Evolutionary conservation across 2,797 vertebrate species (phyloP), one percentile per base, ranked within the genome.

Genomic region (Spinus pinus): DNA sequence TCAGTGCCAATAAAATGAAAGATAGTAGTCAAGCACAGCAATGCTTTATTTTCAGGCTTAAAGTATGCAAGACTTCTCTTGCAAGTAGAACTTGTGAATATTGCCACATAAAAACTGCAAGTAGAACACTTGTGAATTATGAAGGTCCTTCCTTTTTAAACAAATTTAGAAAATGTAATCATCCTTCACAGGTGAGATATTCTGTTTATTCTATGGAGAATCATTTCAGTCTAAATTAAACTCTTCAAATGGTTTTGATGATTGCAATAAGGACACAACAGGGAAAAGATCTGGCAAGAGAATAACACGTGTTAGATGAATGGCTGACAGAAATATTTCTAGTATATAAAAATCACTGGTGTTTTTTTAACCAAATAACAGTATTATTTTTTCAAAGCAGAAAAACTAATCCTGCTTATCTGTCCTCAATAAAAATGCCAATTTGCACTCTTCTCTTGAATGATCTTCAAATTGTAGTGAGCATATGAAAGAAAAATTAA

Each of bases 151-250:
- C 80, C 88, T 96, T 96, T 96, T 94, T 28, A 95, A 97, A 95
- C 74, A 97, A 96, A 96, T 94, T 96, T 97, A 95, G 70, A 90
- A 96, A 96, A 88, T 83, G 49, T 91, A 97, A 96, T 97, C 92
- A 97, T 88, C 90, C 90, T 98, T 97, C 93, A 97, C 91, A 97
- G 96, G 96, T 97, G 94, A 98, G 94, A 95, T 97, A 94, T 95
- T 96, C 64, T 96, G 90, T 97, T 97, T 97, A 97, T 97, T 97
- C 96, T 95, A 93, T 79, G 69, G 91, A 97, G 94, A 95, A 97
- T 95, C 65, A 95, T 96, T 97, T 97, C 89, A 96, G 95, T 96
- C 97, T 97, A 97, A 97, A 97, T 97, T 97, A 97, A 97, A 96
- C 90, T 95, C 95, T 96, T 94, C 94, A 93, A 96, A 96, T 97